phyloP scores from a whole-genome alignment of 2,797 vertebrate species.

The Strix occidentalis region DNA sequence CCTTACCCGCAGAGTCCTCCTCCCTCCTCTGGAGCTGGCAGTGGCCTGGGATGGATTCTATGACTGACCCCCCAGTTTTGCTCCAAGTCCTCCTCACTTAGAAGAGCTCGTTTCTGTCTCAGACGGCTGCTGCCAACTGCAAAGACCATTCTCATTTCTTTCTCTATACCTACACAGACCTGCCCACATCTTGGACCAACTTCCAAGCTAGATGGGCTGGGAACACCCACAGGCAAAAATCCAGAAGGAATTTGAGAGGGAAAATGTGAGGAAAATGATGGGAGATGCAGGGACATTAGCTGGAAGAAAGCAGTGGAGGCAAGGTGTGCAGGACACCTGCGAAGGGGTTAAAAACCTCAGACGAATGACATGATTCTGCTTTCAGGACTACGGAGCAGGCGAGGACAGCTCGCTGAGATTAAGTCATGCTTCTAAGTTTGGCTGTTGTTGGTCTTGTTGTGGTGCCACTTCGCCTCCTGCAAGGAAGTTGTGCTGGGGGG shows the following conservation, averaged over 20 bases:
- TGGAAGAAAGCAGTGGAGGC: background rate
- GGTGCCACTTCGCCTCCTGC: constrained; percentile 1
- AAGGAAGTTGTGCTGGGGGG: background rate
- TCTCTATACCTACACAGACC: background rate
- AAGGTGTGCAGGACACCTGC: background rate
- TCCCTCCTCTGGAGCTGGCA: background rate
- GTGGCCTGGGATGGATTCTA: background rate
- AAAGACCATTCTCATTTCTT: background rate
- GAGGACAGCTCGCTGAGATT: constrained; percentile 47
- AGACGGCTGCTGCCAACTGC: background rate
- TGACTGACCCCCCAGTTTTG: background rate
- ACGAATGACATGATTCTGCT: constrained; percentile 30
- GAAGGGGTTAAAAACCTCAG: constrained; percentile 19
- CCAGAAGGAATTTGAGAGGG: background rate
- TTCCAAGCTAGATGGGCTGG: background rate
- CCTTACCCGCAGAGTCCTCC: background rate
- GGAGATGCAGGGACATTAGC: background rate
- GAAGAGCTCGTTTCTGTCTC: background rate
- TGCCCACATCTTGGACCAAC: background rate
- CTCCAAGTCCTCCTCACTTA: background rate
- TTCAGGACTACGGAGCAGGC: constrained; percentile 21
- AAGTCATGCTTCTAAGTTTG: constrained; percentile 66
- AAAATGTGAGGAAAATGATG: background rate
- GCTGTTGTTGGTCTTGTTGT: background rate
- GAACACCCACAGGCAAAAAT: background rate